A percentile compares a stretch with the other conserved stretches of the same genome.
Conservation (phyloP, 2,113 vertebrate species). For the Indri indri region DNA sequence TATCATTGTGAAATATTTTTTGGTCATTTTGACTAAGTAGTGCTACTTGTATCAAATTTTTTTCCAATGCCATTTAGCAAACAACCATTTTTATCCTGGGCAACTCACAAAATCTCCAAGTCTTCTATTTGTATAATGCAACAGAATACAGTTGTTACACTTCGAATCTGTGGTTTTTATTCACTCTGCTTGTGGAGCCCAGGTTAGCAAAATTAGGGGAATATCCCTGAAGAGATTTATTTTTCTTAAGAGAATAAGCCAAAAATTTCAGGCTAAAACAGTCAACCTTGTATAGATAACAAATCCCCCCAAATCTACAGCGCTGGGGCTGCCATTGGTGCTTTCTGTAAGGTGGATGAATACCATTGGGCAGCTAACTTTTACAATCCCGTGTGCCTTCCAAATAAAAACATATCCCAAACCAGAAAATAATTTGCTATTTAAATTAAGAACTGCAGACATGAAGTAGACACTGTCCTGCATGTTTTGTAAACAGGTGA, state of each 20-base stretch:
- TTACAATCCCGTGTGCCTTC: background rate
- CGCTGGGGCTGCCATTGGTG: too few species aligned
- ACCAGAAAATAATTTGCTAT: background rate
- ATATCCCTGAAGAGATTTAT: background rate
- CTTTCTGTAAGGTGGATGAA: background rate
- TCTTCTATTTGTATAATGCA: slow-evolving; percentile 50
- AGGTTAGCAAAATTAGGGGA: background rate
- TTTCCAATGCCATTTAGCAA: slow-evolving; percentile 53
- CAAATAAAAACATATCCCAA: background rate
- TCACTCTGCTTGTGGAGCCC: background rate
- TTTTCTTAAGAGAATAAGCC: background rate
- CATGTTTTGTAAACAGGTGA: background rate
- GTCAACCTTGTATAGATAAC: background rate
- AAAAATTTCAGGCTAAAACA: background rate
- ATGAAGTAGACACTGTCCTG: background rate
- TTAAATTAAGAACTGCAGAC: background rate
- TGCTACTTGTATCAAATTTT: slow-evolving; percentile 57
- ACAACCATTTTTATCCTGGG: slow-evolving; percentile 76
- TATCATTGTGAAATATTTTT: slow-evolving; percentile 63
- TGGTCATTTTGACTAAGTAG: slow-evolving; percentile 69
- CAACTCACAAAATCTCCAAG: slow-evolving; percentile 69
- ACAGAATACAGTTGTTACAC: background rate
- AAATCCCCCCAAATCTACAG: background rate
- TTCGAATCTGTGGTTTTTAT: background rate
- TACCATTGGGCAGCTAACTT: background rate